These are phyloP conservation scores for Donacobius atricapilla DNA, from an alignment of 2,113 vertebrate species.

Conservation along the genomic window DNA sequence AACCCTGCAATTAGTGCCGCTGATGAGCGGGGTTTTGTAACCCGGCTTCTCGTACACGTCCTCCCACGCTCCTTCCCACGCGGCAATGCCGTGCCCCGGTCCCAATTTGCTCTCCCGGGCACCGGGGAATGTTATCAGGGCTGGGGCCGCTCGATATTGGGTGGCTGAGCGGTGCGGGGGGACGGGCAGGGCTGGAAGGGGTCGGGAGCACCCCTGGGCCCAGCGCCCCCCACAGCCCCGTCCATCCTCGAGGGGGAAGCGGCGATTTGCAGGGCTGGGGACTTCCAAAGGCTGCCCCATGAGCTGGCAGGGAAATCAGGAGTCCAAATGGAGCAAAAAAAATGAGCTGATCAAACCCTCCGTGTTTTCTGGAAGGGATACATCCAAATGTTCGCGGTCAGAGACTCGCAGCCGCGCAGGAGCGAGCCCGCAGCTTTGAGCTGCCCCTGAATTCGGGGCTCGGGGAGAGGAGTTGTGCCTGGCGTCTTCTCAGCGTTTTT, in stretches of 20 bases:
- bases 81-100: rapidly evolving
- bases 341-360: not conserved
- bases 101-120: not conserved
- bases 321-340: rapidly evolving
- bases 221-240: rapidly evolving
- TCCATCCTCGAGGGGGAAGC: rapidly evolving
- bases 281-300: too few species aligned
- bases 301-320: not conserved
- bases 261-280: not conserved
- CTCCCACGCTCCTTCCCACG: constrained; percentile 13
- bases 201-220: rapidly evolving
- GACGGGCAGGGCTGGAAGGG: not conserved
- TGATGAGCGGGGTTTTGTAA: constrained; percentile 37
- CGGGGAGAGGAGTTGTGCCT: rapidly evolving
- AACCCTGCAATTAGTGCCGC: constrained; percentile 19
- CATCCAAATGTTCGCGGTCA: rapidly evolving
- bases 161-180: rapidly evolving
- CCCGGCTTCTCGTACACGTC: rapidly evolving
- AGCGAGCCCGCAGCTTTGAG: not conserved
- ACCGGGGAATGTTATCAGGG: not conserved
- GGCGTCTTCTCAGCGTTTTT: rapidly evolving
- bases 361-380: not conserved
- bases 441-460: not conserved
- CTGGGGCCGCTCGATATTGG: not conserved
- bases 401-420: not conserved